Conservation (phyloP, 2,113 vertebrate genomes). For the Hystrix brachyura region DNA sequence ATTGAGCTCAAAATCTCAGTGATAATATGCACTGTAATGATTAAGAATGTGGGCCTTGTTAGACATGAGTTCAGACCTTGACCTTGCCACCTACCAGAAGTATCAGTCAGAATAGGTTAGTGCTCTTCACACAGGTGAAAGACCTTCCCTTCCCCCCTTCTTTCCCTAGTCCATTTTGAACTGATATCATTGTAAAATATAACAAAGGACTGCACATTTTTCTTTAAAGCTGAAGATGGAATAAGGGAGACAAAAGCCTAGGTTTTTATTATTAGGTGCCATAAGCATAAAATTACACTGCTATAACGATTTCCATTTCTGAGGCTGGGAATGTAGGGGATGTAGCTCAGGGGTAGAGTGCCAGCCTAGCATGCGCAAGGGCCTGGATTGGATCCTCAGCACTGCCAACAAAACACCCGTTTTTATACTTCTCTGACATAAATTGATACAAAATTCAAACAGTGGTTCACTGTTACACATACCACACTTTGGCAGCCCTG, state of each 20-base stretch:
- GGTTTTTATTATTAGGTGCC: conserved; percentile 12
- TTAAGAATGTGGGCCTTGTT: conserved; percentile 8
- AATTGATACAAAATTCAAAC: neutral
- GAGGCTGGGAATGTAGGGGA: neutral
- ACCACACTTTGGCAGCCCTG: neutral
- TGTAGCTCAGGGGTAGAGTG: neutral
- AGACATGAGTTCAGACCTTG: neutral
- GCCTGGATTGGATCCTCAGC: neutral
- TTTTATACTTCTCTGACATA: conserved; percentile 42
- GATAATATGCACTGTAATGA: neutral
- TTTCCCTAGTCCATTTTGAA: neutral
- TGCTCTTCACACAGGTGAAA: neutral
- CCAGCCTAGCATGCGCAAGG: neutral
- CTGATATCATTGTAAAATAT: neutral
- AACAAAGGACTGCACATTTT: conserved; percentile 4
- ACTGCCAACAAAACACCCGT: neutral
- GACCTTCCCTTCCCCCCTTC: neutral
- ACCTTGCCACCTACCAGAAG: neutral
- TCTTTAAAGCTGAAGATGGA: neutral
- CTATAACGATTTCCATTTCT: neutral
- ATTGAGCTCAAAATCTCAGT: conserved; percentile 50
- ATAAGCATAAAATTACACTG: neutral
- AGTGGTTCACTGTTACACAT: neutral
- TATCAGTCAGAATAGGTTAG: neutral
- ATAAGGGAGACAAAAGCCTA: neutral